Conservation (phyloP, 2,797 vertebrate species). For the Centropyge bicolor region DNA sequence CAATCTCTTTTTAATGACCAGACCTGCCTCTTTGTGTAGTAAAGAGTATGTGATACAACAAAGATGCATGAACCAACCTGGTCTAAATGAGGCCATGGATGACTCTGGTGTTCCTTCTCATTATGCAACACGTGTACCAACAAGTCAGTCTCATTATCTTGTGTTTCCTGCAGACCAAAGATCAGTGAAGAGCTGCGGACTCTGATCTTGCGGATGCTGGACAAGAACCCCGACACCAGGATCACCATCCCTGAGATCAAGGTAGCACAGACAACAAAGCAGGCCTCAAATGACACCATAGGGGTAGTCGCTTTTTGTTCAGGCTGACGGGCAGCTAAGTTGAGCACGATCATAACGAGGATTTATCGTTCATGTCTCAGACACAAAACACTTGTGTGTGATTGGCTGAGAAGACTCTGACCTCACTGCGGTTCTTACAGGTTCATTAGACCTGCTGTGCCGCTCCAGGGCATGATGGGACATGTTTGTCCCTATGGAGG, state of each 20-base stretch:
- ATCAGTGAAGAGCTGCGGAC: slow-evolving; percentile 89
- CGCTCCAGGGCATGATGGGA: slow-evolving; percentile 39
- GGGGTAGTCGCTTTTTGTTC: not conserved
- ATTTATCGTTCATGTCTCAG: not conserved
- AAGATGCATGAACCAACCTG: not conserved
- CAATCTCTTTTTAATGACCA: not conserved
- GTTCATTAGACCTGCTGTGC: slow-evolving; percentile 21
- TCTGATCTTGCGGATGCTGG: slow-evolving; percentile 92
- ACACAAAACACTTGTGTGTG: slow-evolving; percentile 9
- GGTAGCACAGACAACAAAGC: slow-evolving; percentile 77
- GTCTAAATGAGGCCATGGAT: not conserved
- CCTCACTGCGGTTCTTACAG: not conserved
- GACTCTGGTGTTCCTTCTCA: not conserved
- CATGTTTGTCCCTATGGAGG: slow-evolving; percentile 37
- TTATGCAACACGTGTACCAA: not conserved
- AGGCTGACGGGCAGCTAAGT: not conserved
- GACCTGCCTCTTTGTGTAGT: not conserved
- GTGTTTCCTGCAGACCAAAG: slow-evolving; percentile 79
- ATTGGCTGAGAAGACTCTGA: slow-evolving; percentile 20
- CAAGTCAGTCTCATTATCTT: not conserved
- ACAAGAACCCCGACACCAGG: slow-evolving; percentile 94
- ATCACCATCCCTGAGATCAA: slow-evolving; percentile 95
- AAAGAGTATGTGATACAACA: not conserved
- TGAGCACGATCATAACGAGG: not conserved
- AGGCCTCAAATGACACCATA: not conserved